Conservation (phyloP, 2,888 invertebrate species). For the Phyllotreta cruciferae region DNA sequence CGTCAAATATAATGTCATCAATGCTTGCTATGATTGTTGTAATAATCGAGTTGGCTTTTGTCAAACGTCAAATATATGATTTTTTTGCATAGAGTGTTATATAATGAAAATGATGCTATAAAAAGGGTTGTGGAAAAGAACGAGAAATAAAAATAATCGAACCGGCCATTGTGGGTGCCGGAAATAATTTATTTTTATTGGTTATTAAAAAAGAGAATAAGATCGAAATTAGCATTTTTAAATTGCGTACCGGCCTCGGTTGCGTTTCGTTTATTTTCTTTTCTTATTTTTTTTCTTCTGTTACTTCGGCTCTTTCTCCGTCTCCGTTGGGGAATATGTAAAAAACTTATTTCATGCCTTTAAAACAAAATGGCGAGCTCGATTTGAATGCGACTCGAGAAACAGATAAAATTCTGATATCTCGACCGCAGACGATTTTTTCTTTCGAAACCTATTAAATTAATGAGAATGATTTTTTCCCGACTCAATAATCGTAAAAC, state of each 20-base stretch:
- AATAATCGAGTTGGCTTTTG: too few species aligned
- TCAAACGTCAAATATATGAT: too few species aligned
- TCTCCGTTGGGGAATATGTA: slow-evolving; percentile 18
- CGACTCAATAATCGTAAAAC: slow-evolving; percentile 1
- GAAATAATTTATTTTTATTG: slow-evolving; percentile 34
- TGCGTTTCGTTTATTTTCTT: slow-evolving; percentile 1
- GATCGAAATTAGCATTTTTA: slow-evolving; percentile 41
- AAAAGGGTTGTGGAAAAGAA: background rate
- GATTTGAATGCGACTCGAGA: slow-evolving; percentile 23
- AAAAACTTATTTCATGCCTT: slow-evolving; percentile 31
- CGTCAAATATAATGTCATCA: too few species aligned
- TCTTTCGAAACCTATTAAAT: background rate
- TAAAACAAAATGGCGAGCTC: slow-evolving; percentile 18
- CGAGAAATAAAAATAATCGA: slow-evolving; percentile 26
- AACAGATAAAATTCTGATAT: slow-evolving; percentile 13
- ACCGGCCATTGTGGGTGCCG: slow-evolving; percentile 31
- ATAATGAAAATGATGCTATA: too few species aligned
- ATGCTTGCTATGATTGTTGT: too few species aligned
- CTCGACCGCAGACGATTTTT: background rate
- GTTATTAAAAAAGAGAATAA: slow-evolving; percentile 38
- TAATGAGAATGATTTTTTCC: background rate
- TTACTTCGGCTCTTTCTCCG: background rate
- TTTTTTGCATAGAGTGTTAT: too few species aligned
- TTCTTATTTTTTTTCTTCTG: too few species aligned
- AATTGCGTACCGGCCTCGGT: slow-evolving; percentile 28